phyloP scores from a whole-genome alignment of 2,113 vertebrate genomes.

The Xyrauchen texanus region DNA sequence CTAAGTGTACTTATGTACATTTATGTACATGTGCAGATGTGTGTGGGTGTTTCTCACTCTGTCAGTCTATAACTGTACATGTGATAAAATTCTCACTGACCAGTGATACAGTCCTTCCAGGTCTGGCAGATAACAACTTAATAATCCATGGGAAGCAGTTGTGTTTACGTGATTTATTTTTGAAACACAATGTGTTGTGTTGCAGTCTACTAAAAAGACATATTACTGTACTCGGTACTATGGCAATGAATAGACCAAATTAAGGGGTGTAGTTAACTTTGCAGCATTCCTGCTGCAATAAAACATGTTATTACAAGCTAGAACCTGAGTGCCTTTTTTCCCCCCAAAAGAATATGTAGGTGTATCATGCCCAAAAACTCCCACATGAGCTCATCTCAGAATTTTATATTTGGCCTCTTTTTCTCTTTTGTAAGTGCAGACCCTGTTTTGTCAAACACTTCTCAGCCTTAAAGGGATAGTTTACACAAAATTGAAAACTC shows the following conservation, averaged over 20 bases:
- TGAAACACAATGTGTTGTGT: conserved; percentile 27
- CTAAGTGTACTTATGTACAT: neutral
- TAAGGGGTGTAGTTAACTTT: neutral
- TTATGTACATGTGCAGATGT: neutral
- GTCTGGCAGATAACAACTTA: conserved; percentile 28
- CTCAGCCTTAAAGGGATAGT: neutral
- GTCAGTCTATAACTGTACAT: neutral
- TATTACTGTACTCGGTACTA: too few species aligned
- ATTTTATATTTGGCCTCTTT: neutral
- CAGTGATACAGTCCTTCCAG: neutral
- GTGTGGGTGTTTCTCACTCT: conserved; percentile 17
- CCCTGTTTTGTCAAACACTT: neutral
- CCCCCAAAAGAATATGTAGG: neutral
- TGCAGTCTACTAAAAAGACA: too few species aligned
- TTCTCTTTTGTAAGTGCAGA: neutral
- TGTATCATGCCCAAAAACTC: neutral
- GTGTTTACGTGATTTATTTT: conserved; percentile 35
- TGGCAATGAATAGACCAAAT: conserved; percentile 12
- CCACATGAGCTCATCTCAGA: neutral
- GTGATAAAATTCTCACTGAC: conserved; percentile 1
- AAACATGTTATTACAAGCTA: conserved; percentile 21
- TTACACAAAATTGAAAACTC: too few species aligned
- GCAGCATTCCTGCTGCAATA: conserved; percentile 34
- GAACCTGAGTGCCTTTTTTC: neutral
- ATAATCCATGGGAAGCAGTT: conserved; percentile 14